A percentile compares a stretch with the other conserved stretches of the same genome.
These are phyloP conservation scores for Diplodus sargus DNA, from an alignment of 2,797 vertebrate species.

Conservation along the genomic window DNA sequence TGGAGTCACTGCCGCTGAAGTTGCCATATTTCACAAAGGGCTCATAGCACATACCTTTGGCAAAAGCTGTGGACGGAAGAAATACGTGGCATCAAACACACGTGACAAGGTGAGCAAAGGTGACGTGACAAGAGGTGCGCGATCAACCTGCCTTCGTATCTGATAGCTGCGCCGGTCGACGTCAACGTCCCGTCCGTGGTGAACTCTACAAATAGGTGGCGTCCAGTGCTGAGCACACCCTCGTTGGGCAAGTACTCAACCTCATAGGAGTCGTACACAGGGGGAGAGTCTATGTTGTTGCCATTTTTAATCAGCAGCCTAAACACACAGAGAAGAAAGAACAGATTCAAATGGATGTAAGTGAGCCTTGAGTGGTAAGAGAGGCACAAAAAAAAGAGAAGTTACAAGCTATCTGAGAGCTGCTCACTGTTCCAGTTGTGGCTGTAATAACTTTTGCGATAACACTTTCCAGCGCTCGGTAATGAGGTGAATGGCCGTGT, in stretches of 20 bases:
- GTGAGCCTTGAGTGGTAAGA: conserved; percentile 50
- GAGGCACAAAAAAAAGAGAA: conserved; percentile 48
- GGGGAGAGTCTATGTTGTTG: conserved; percentile 93
- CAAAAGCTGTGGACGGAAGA: conserved; percentile 86
- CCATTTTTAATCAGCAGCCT: conserved; percentile 97
- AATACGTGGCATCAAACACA: background rate
- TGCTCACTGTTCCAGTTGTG: conserved; percentile 58
- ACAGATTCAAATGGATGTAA: conserved; percentile 47
- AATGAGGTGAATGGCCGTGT: conserved; percentile 73
- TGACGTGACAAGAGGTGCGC: background rate
- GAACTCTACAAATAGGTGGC: conserved; percentile 94
- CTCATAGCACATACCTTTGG: conserved; percentile 94
- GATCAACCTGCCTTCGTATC: conserved; percentile 91
- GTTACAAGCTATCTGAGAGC: conserved; percentile 53
- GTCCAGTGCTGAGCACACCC: conserved; percentile 90
- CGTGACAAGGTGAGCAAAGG: background rate
- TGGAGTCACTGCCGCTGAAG: conserved; percentile 92
- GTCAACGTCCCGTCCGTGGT: conserved; percentile 93
- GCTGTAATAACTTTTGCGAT: conserved; percentile 70
- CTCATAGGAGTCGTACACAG: conserved; percentile 96
- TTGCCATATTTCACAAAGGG: conserved; percentile 98
- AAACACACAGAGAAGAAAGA: conserved; percentile 3
- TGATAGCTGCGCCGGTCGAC: conserved; percentile 92
- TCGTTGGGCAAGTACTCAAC: conserved; percentile 98
- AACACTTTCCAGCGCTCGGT: conserved; percentile 57